Base-by-base conservation (phyloP, 2,888 invertebrate species). In the Drosophila trichaetosa region DNA sequence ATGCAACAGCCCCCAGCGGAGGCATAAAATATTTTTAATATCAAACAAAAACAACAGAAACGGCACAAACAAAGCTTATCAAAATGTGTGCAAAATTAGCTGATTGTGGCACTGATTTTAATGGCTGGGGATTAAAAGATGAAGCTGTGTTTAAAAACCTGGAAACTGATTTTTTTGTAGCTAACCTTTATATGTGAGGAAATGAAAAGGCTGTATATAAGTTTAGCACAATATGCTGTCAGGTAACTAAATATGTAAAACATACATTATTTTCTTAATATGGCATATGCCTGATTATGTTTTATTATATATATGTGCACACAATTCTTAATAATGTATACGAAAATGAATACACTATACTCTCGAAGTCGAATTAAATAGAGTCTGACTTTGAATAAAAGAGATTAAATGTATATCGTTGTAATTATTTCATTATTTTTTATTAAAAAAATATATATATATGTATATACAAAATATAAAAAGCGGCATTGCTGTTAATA, bases 61-160 rank as follows among this genome's bases (percentile, higher is more conserved):
- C 33, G 33, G 51, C 68, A 57, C 42, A 33, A 61, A 75, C 74
- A 64, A 76, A 73, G 87, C 89, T 70, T 85, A 89, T 85, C 89
- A 85, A 87, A 85, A 89, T 74, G 88, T 85, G 85, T 79, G 86
- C 78, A 72, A 89, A 86, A 86, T 86, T 89, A 85, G 85, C 89
- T 77, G 62, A 89, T 82, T 69, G 69, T 73, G 66, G 42, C 66
- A 59, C 71, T 79, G 72, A 65, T 69, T 67, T 73, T 58, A 83
- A 70, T 76, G 67, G 59, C 66, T 36, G 38, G 57, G 68, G 51
- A 53, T 42, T 46, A 56, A 27, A 53, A 46, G 67, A 53, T 68
- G 86, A 69, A 73, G 59, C 60, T 31, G 59, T 80, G 89, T 53
- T 86, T 73, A 76, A 89, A 76, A 70, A 66, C 51, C 83, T 85